Conservation (phyloP, 1,140 invertebrate species). For the Melanaphis sacchari region DNA sequence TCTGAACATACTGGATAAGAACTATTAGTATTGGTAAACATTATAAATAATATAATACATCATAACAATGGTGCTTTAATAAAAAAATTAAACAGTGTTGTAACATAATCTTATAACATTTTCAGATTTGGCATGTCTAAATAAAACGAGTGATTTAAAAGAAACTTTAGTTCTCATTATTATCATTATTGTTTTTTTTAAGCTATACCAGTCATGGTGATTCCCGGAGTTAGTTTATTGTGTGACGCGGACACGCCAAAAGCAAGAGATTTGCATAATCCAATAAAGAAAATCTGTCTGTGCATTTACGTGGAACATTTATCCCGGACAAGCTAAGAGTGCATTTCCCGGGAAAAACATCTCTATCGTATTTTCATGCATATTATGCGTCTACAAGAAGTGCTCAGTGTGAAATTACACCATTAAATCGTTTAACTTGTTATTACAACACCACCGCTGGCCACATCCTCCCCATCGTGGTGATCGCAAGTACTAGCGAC, state of each 20-base stretch:
- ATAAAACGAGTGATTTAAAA: background rate
- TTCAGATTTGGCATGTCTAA: background rate
- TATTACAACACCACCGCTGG: background rate
- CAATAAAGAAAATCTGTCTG: background rate
- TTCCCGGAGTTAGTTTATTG: too few species aligned
- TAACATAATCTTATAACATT: background rate
- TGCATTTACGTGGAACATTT: background rate
- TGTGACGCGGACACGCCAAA: background rate
- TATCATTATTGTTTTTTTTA: background rate
- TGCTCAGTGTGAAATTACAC: background rate
- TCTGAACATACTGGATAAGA: background rate
- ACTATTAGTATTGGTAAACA: background rate
- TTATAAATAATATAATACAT: background rate
- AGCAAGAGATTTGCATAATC: constrained; percentile 45
- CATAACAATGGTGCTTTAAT: background rate
- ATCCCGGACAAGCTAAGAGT: constrained; percentile 20
- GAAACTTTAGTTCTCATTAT: background rate
- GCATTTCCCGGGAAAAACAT: background rate
- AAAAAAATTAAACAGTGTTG: background rate
- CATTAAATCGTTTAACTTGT: background rate
- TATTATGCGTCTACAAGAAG: background rate
- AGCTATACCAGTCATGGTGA: too few species aligned
- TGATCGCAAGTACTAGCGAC: background rate
- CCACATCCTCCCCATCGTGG: background rate
- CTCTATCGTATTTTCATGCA: background rate